phyloP scores from a whole-genome alignment of 2,797 vertebrate genomes.

The Ctenosaura bakeri region DNA sequence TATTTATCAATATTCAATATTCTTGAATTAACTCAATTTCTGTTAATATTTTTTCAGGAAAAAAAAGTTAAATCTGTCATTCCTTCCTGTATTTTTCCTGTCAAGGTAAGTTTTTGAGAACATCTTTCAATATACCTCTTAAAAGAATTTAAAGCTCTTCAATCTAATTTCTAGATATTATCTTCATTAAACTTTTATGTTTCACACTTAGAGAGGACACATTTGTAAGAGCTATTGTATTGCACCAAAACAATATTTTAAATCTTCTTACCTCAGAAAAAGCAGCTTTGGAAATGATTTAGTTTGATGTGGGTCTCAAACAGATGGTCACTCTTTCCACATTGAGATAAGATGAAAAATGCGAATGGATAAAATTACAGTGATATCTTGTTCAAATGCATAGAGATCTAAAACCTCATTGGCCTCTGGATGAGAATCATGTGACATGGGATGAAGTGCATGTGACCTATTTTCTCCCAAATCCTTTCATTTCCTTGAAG shows the following conservation, averaged over 20 bases:
- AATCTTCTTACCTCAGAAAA: conserved; percentile 82
- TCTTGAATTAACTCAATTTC: not conserved
- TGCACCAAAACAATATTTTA: conserved; percentile 56
- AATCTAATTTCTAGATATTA: not conserved
- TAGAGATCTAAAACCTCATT: conserved; percentile 82
- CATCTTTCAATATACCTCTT: conserved; percentile 36
- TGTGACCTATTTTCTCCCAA: conserved; percentile 84
- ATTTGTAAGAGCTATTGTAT: conserved; percentile 29
- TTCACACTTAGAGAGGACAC: not conserved
- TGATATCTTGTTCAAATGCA: conserved; percentile 73
- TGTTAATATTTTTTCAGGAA: not conserved
- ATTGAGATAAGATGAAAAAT: conserved; percentile 84
- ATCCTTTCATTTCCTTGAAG: conserved; percentile 79
- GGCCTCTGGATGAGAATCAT: conserved; percentile 84
- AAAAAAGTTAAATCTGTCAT: not conserved
- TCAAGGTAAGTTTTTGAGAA: not conserved
- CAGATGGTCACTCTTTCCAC: conserved; percentile 82
- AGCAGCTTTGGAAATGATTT: conserved; percentile 64
- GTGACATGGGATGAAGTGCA: conserved; percentile 83
- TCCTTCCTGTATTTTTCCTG: conserved; percentile 24
- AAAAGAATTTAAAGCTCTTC: conserved; percentile 43
- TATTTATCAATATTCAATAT: not conserved
- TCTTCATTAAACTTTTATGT: accelerated
- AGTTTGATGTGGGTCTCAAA: conserved; percentile 72
- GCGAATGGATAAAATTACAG: conserved; percentile 81